Conservation (phyloP, 2,113 vertebrate species). For the Marmota monax region DNA sequence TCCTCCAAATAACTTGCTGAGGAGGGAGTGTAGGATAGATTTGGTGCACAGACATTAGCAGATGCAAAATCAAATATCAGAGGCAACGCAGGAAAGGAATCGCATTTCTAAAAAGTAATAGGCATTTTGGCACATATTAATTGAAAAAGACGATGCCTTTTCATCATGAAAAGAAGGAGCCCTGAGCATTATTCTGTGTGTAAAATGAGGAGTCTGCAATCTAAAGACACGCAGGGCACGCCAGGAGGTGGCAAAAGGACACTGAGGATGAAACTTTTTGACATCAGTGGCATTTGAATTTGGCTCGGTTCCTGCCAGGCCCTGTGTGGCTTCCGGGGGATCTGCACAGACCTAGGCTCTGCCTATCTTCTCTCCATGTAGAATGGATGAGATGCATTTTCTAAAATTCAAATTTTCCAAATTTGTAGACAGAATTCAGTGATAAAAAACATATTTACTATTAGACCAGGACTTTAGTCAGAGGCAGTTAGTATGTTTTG, state of each 20-base stretch:
- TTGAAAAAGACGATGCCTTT: constrained; percentile 11
- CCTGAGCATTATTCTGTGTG: background rate
- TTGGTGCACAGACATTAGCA: background rate
- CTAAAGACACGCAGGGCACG: background rate
- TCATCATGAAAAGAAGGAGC: background rate
- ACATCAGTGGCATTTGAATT: background rate
- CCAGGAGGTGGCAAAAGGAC: background rate
- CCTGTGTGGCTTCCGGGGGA: background rate
- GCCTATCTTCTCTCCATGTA: background rate
- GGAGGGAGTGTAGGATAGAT: constrained; percentile 2
- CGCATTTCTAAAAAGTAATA: background rate
- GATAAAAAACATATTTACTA: background rate
- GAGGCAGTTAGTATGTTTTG: background rate
- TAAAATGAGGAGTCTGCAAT: background rate
- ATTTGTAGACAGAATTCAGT: background rate
- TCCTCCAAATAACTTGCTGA: constrained; percentile 3
- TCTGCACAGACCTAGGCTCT: background rate
- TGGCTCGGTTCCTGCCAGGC: background rate
- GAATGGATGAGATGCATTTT: background rate
- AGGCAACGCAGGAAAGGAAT: background rate
- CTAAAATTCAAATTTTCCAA: background rate
- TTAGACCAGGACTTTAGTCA: background rate
- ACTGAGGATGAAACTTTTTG: background rate
- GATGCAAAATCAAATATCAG: constrained; percentile 21
- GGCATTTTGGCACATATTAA: background rate